A percentile compares a stretch with the other conserved stretches of the same genome.
These are phyloP conservation scores for Pseudopipra pipra DNA, from an alignment of 2,113 vertebrate species.

Conservation along the genomic window DNA sequence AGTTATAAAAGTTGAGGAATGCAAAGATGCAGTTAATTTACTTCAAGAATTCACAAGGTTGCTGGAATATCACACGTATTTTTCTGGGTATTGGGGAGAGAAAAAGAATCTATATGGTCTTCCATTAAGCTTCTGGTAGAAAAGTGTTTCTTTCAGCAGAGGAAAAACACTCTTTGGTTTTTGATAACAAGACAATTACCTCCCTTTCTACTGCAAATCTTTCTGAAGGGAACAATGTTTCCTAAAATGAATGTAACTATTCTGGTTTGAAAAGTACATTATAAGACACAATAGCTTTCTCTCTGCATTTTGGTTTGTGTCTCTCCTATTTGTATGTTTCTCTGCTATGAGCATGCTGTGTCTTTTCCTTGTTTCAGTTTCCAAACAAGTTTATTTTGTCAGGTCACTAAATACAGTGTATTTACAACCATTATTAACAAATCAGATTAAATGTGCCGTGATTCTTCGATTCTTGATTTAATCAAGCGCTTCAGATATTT, in stretches of 20 bases:
- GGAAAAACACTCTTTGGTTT: background rate
- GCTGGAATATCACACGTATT: background rate
- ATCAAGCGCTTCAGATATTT: background rate
- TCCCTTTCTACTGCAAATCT: background rate
- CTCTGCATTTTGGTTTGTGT: background rate
- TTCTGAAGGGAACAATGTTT: background rate
- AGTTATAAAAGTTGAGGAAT: background rate
- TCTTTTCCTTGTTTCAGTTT: background rate
- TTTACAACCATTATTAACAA: conserved; percentile 2
- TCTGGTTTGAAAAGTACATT: background rate
- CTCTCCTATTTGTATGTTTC: background rate
- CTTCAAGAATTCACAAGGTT: background rate
- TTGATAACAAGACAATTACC: background rate
- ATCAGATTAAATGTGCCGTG: background rate
- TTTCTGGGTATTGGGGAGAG: background rate
- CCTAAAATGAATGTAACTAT: background rate
- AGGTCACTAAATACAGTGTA: background rate
- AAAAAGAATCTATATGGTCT: background rate
- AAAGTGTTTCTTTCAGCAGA: background rate
- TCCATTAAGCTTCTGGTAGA: background rate
- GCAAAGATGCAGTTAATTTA: background rate
- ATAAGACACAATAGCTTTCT: background rate
- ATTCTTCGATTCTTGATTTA: background rate
- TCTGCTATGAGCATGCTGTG: background rate
- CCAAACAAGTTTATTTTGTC: background rate